These are phyloP conservation scores for Pangasius mekongensis DNA, from an alignment of 2,797 vertebrate species.

Conservation along the genomic window DNA sequence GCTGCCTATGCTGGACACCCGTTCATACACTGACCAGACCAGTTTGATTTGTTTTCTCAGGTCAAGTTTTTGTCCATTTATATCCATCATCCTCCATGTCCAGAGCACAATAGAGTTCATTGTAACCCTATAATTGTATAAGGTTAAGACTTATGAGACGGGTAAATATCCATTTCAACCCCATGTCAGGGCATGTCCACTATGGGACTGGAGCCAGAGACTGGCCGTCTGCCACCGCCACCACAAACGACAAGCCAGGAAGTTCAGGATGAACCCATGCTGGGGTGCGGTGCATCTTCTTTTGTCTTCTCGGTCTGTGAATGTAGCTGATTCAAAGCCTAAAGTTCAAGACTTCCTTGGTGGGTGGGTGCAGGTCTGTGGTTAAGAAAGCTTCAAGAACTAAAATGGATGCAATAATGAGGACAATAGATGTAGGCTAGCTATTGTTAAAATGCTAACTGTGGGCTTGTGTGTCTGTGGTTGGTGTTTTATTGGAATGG, in stretches of 20 bases:
- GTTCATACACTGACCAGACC: slow-evolving; percentile 8
- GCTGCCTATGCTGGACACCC: background rate
- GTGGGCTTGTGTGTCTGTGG: slow-evolving; percentile 52
- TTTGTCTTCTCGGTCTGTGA: slow-evolving; percentile 58
- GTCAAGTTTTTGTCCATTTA: slow-evolving; percentile 6
- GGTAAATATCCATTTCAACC: slow-evolving; percentile 46
- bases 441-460: slow-evolving; percentile 53
- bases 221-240: slow-evolving; percentile 45
- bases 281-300: slow-evolving; percentile 56
- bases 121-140: slow-evolving; percentile 21
- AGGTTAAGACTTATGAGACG: slow-evolving; percentile 43
- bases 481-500: slow-evolving; percentile 47
- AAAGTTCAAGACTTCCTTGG: slow-evolving; percentile 58
- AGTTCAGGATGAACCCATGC: slow-evolving; percentile 47
- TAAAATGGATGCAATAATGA: slow-evolving; percentile 59
- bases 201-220: slow-evolving; percentile 42
- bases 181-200: slow-evolving; percentile 53
- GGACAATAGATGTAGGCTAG: slow-evolving; percentile 58
- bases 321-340: slow-evolving; percentile 44
- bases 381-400: slow-evolving; percentile 53
- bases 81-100: slow-evolving; percentile 37
- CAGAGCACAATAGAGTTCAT: slow-evolving; percentile 20
- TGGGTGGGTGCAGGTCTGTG: slow-evolving; percentile 57
- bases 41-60: slow-evolving; percentile 13
- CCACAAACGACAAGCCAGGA: slow-evolving; percentile 43